Evolutionary conservation across 2,797 vertebrate species (phyloP), one percentile per base, ranked within the genome.

Genomic region (Ataeniobius toweri): DNA sequence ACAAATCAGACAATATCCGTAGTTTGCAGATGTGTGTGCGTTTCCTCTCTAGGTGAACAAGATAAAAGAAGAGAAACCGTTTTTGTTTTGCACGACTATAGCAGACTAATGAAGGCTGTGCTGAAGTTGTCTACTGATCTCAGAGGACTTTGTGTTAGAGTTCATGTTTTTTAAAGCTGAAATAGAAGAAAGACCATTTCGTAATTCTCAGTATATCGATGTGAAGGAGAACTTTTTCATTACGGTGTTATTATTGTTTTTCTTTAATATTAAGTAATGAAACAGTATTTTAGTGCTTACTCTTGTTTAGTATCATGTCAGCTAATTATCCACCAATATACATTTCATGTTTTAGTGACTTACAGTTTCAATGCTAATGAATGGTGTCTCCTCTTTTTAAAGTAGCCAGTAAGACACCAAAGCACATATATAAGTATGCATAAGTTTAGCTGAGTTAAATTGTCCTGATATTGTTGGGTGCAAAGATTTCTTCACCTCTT

Each of bases 91-190:
- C 44, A 56, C 50, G 63, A 80, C 71, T 39, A 41, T 26, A 65
- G 67, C 84, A 85, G 83, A 63, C 78, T 77, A 70, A 83, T 82
- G 59, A 74, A 50, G 51, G 88, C 76, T 72, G 55, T 71, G 8
- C 80, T 56, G 24, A 44, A 74, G 79, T 75, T 41, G 50, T 20
- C 73, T 3, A 46, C 63, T 58, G 75, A 83, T 83, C 82, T 56
- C 12, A 55, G 56, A 41, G 56, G 78, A 58, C 79, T 41, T 26
- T 36, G 41, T 70, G 69, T 85, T 83, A 87, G 81, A 80, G 76
- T 91, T 92, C 71, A 90, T 80, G 93, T 93, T 93, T 94, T 95
- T 88, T 91, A 93, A 91, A 86, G 83, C 80, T 55, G 53, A 89
- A 80, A 84, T 80, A 88, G 83, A 91, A 79, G 90, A 86, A 79